A percentile compares a stretch with the other conserved stretches of the same genome.
These are phyloP conservation scores for Zaprionus tsacasi DNA, from an alignment of 1,140 invertebrate genomes.

Conservation along the genomic window DNA sequence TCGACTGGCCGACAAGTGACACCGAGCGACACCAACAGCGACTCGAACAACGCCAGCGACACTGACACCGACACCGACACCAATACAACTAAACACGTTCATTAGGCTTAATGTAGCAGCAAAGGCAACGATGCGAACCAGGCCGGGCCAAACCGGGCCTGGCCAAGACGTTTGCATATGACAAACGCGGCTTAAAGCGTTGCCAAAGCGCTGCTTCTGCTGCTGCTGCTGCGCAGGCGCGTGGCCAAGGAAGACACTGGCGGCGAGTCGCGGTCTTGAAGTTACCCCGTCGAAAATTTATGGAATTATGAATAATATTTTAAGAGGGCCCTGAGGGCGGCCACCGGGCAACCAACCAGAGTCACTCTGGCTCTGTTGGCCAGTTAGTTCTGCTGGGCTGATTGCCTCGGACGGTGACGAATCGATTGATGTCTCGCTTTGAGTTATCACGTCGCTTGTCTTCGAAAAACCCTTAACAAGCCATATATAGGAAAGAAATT, in stretches of 20 bases:
- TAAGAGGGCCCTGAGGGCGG: conserved; percentile 68
- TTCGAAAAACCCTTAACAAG: conserved; percentile 71
- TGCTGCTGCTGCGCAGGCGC: conserved; percentile 42
- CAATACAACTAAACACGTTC: conserved; percentile 71
- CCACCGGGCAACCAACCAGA: conserved; percentile 51
- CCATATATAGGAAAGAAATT: conserved; percentile 55
- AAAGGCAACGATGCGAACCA: conserved; percentile 40
- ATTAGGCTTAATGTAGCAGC: conserved; percentile 74
- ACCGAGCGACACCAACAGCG: conserved; percentile 52
- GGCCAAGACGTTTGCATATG: conserved; percentile 69
- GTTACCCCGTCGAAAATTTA: conserved; percentile 66
- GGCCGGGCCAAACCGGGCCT: conserved; percentile 23
- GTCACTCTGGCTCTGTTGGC: conserved; percentile 15
- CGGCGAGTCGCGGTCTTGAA: conserved; percentile 7
- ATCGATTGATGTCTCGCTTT: conserved; percentile 80
- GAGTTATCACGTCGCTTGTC: conserved; percentile 78
- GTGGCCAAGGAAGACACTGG: conserved; percentile 26
- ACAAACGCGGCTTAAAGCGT: conserved; percentile 59
- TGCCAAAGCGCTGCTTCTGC: conserved; percentile 11
- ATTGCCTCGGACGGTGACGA: conserved; percentile 74
- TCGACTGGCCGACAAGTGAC: conserved; percentile 63
- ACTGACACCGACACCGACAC: conserved; percentile 43
- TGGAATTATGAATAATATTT: conserved; percentile 82
- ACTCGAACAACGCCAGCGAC: conserved; percentile 30
- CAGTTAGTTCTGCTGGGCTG: conserved; percentile 75